Evolutionary conservation across 2,113 vertebrate species (phyloP), one percentile per base, ranked within the genome.

Genomic region (Canis aureus): DNA sequence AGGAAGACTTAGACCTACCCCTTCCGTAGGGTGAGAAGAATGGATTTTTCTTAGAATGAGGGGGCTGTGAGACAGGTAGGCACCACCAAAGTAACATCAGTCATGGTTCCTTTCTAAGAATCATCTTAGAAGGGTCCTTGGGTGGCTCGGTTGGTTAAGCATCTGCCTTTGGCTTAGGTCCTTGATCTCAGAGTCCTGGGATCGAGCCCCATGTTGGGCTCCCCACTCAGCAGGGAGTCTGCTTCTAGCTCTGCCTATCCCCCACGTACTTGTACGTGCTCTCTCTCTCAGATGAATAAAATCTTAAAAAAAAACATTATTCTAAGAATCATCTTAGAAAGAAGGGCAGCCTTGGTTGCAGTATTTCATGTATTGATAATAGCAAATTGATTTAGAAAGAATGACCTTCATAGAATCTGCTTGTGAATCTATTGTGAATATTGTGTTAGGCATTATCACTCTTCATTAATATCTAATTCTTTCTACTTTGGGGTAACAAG

Each of bases 341-440:
- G 80, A 69, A 95, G 35, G 59, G 25, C 53, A 89, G 32, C 35
- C 60, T 86, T 84, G 49, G 87, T 19, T 80, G 8, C 8, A 67
- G 43, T 89, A 59, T 73, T 90, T 85, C 19, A n/a, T 71, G 69
- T 49, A 62, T 6, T 67, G 53, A 93, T 43, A 59, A 74, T 59
- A 90, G 23, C 49, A 86, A 86, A 74, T 57, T 73, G 49, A 81
- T 59, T 89, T 79, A 85, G 79, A 92, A 67, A 85, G 79, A 92
- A 67, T 67, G 59, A 73, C 15, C 27, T 93, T 89, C 57, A 59
- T 19, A 53, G 55, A 80, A 64, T 57, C n/a, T 76, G 55, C 53
- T 78, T 80, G 62, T 84, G 38, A 84, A 27, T 82, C 78, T 83
- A 76, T 84, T 76, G 1, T 66, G 38, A 95, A 73, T 43, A 95